Base-by-base conservation (phyloP, 1,140 invertebrate genomes). In the Pseudomyrmex sp. region DNA sequence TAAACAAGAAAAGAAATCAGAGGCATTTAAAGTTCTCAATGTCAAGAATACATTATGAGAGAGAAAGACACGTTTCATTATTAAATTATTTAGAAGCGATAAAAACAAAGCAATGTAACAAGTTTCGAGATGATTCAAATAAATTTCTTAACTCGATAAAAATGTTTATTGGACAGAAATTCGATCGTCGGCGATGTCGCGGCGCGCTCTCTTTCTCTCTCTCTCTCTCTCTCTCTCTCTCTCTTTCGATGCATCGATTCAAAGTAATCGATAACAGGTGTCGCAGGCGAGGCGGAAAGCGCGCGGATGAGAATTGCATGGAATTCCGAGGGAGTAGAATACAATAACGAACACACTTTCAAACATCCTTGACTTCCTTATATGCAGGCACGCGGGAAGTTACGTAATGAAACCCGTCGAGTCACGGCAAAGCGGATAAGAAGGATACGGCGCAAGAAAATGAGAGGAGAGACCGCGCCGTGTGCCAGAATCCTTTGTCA, bases 281-380 rank as follows among this genome's bases (percentile, higher is more conserved):
- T 76, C 44, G 70, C 65, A 44, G 18, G 9, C 66, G 44, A 74
- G 56, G 66, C 63, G 85, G 54, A 63, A 82, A 80, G 68, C 35
- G 18, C 20, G 18, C 20, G 44, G 26, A 80, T 79, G 77, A 87
- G 66, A 84, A 83, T 87, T 59, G 63, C 70, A 50, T 80, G 85
- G 86, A 88, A 88, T 88, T 83, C 85, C 86, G 83, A 88, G 85
- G 85, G 86, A 88, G 83, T 74, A 87, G 85, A 84, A 87, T 70
- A 87, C 70, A 80, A 80, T 88, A 88, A 85, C 84, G 69, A 88
- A 76, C 68, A 88, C 69, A 89, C 87, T 88, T 88, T 89, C 87
- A 85, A 89, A 89, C 87, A 89, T 89, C 87, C 87, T 89, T 89
- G 87, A 85, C 87, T 89, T 89, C 87, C 87, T 89, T 89, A 88